Conservation (phyloP, 2,113 vertebrate species). For the Crotalus tigris region DNA sequence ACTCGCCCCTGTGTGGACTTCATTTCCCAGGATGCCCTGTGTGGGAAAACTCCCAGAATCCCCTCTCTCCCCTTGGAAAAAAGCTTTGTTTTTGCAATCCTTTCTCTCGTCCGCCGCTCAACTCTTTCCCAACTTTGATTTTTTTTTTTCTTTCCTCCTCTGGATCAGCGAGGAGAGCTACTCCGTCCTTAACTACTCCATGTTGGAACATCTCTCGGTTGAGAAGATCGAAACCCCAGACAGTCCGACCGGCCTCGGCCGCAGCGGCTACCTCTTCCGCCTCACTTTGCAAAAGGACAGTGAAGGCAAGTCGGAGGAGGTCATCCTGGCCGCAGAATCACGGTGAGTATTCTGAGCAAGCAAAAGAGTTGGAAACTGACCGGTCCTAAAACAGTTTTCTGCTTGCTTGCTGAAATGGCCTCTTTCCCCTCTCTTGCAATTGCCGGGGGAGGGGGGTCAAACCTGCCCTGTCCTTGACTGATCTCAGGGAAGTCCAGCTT, state of each 20-base stretch:
- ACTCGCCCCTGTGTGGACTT: background rate
- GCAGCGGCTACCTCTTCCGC: constrained; percentile 66
- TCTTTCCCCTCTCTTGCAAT: background rate
- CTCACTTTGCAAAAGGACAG: constrained; percentile 84
- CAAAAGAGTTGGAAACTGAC: background rate
- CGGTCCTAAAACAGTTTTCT: background rate
- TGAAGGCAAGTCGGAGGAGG: constrained; percentile 76
- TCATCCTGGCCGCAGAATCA: constrained; percentile 77
- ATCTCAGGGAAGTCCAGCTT: background rate
- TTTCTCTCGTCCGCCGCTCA: background rate
- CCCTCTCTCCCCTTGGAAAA: background rate
- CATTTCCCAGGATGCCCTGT: background rate
- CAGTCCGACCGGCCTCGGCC: background rate
- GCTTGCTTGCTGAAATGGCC: background rate
- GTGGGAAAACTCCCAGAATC: background rate
- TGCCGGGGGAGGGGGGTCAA: background rate
- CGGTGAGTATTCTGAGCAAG: constrained; percentile 69
- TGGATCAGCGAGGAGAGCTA: constrained; percentile 84
- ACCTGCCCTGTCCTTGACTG: background rate
- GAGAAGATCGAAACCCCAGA: constrained; percentile 68
- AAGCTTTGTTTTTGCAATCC: background rate
- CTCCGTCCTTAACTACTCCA: constrained; percentile 86
- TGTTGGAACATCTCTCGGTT: constrained; percentile 77
- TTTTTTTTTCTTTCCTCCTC: background rate
- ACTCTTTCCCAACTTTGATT: background rate